These are phyloP conservation scores for Biston stratarius DNA, from an alignment of 2,888 invertebrate genomes.

Conservation along the genomic window DNA sequence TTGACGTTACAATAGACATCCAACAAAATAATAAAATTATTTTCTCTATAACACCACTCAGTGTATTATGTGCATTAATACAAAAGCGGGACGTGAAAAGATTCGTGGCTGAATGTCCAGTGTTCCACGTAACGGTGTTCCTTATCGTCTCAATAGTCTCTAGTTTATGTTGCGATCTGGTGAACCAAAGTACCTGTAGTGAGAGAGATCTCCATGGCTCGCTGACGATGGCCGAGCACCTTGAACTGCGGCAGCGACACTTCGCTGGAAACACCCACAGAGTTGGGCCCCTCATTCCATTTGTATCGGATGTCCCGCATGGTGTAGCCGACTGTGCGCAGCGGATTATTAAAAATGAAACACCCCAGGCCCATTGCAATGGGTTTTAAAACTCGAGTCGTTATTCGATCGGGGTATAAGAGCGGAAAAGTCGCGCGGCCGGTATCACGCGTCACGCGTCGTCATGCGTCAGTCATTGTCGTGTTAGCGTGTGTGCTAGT, in stretches of 20 bases:
- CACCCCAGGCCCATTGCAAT: slow-evolving; percentile 85
- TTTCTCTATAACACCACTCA: slow-evolving; percentile 69
- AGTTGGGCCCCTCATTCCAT: slow-evolving; percentile 97
- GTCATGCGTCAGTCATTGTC: slow-evolving; percentile 78
- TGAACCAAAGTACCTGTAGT: slow-evolving; percentile 93
- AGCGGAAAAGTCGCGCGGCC: slow-evolving; percentile 75
- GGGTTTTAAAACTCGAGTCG: slow-evolving; percentile 83
- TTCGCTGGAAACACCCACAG: slow-evolving; percentile 97
- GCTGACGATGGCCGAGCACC: slow-evolving; percentile 97
- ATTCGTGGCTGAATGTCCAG: slow-evolving; percentile 81
- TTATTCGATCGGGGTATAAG: slow-evolving; percentile 77
- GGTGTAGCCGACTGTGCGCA: slow-evolving; percentile 97
- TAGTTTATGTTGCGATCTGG: slow-evolving; percentile 35
- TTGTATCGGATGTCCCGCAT: slow-evolving; percentile 99
- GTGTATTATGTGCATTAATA: slow-evolving; percentile 82
- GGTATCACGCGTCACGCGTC: slow-evolving; percentile 76
- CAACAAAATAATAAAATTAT: slow-evolving; percentile 51
- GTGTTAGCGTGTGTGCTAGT: slow-evolving; percentile 82
- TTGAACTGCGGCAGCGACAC: slow-evolving; percentile 98
- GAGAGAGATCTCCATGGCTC: slow-evolving; percentile 97
- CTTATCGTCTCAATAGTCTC: slow-evolving; percentile 43
- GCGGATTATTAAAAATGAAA: slow-evolving; percentile 83
- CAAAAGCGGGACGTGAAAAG: slow-evolving; percentile 85
- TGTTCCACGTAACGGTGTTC: slow-evolving; percentile 74
- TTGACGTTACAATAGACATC: slow-evolving; percentile 47